These are phyloP conservation scores for Rhineura floridana DNA, from an alignment of 2,113 vertebrate species.

Conservation along the genomic window DNA sequence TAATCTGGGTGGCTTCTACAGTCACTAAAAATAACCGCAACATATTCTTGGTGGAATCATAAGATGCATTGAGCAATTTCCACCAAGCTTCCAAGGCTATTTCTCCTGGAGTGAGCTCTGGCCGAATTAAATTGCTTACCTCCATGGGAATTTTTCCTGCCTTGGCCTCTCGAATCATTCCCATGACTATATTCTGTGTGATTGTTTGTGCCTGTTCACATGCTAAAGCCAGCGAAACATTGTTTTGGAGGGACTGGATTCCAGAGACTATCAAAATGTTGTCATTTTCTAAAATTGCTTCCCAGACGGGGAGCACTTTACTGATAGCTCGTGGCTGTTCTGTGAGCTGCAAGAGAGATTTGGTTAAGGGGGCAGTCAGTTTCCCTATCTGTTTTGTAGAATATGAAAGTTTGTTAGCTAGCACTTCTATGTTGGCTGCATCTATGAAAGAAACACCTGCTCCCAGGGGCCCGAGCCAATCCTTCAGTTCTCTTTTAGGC, in stretches of 20 bases:
- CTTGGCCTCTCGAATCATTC: slow-evolving; percentile 25
- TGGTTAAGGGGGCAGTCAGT: slow-evolving; percentile 6
- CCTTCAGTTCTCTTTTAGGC: slow-evolving; percentile 5
- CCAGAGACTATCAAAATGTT: slow-evolving; percentile 15
- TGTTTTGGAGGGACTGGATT: slow-evolving; percentile 20
- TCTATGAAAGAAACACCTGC: slow-evolving; percentile 21
- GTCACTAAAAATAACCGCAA: slow-evolving; percentile 18
- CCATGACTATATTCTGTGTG: slow-evolving; percentile 19
- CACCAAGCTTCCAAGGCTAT: slow-evolving; percentile 21
- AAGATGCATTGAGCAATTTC: slow-evolving; percentile 19
- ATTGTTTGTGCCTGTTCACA: slow-evolving; percentile 19
- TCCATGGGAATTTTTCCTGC: slow-evolving; percentile 28
- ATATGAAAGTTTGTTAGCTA: slow-evolving; percentile 32
- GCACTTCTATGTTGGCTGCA: slow-evolving; percentile 27
- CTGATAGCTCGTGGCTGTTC: slow-evolving; percentile 13
- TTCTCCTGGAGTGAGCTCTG: slow-evolving; percentile 14
- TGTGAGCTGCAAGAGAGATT: slow-evolving; percentile 17
- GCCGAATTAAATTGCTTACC: slow-evolving; percentile 17
- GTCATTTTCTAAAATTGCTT: slow-evolving; percentile 13
- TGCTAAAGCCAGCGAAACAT: slow-evolving; percentile 19
- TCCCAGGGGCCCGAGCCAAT: slow-evolving; percentile 10
- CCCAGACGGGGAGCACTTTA: slow-evolving; percentile 29
- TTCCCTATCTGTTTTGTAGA: slow-evolving; percentile 26
- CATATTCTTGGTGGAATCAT: neutral
- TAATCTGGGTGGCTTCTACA: slow-evolving; percentile 10